These are phyloP conservation scores for Metellina segmentata DNA, from an alignment of 2,888 invertebrate species.

Conservation along the genomic window DNA sequence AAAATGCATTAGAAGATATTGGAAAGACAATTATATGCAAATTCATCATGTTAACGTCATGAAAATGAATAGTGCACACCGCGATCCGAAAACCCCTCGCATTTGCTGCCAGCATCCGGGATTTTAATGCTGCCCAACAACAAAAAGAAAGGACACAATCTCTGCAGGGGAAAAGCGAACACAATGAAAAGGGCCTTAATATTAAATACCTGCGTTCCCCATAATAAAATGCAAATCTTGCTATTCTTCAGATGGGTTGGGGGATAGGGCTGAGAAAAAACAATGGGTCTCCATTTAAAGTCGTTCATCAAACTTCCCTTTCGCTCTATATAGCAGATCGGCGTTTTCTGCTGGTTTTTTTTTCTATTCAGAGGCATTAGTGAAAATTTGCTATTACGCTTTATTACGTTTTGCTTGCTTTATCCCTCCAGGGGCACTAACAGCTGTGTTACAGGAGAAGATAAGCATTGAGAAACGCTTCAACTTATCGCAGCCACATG, in stretches of 20 bases:
- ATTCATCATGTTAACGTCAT: slow-evolving; percentile 76
- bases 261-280: slow-evolving; percentile 36
- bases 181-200: slow-evolving; percentile 65
- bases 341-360: slow-evolving; percentile 36
- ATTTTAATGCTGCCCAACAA: slow-evolving; percentile 45
- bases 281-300: slow-evolving; percentile 47
- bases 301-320: slow-evolving; percentile 53
- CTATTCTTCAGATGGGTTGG: slow-evolving; percentile 54
- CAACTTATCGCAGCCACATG: background rate
- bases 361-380: slow-evolving; percentile 14
- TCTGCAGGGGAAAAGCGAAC: slow-evolving; percentile 12
- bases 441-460: slow-evolving; percentile 11
- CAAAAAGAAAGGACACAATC: slow-evolving; percentile 29
- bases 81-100: slow-evolving; percentile 51
- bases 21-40: slow-evolving; percentile 77
- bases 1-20: slow-evolving; percentile 76
- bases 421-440: slow-evolving; percentile 37
- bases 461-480: background rate
- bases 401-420: slow-evolving; percentile 39
- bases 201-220: slow-evolving; percentile 68
- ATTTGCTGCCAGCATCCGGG: slow-evolving; percentile 61
- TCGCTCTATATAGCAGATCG: background rate
- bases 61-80: slow-evolving; percentile 64
- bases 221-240: slow-evolving; percentile 76
- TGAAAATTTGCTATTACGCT: slow-evolving; percentile 37